These are phyloP conservation scores for Holotrichia oblita DNA, from an alignment of 1,140 invertebrate species.

Conservation along the genomic window DNA sequence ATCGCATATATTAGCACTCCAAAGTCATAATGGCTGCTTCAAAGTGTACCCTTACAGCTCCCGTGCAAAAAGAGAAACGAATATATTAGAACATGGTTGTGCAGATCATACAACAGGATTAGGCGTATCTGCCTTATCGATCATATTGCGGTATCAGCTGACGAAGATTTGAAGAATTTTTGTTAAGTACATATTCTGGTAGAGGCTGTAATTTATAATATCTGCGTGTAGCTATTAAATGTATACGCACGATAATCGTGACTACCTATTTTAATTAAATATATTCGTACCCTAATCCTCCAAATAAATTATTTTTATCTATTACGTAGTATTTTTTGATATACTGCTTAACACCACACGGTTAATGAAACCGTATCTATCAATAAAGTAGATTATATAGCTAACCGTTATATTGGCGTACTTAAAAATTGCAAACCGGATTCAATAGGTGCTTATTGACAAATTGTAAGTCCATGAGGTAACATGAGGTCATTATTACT, in stretches of 20 bases:
- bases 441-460: background rate
- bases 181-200: background rate
- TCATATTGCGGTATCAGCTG: constrained; percentile 42
- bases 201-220: background rate
- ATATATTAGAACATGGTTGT: constrained; percentile 43
- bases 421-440: background rate
- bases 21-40: constrained; percentile 44
- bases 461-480: background rate
- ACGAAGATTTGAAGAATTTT: background rate
- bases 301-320: constrained; percentile 4
- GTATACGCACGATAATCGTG: background rate
- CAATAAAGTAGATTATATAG: background rate
- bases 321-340: constrained; percentile 6
- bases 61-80: constrained; percentile 42
- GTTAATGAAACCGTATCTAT: background rate
- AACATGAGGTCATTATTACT: background rate
- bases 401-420: background rate
- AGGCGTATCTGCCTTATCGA: constrained; percentile 42
- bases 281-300: background rate
- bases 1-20: constrained; percentile 44
- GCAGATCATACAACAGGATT: constrained; percentile 48
- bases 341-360: background rate
- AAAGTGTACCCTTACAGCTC: background rate
- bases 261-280: constrained; percentile 16
- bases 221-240: background rate